phyloP scores from a whole-genome alignment of 2,113 vertebrate genomes.

The Toxotes jaculatrix region DNA sequence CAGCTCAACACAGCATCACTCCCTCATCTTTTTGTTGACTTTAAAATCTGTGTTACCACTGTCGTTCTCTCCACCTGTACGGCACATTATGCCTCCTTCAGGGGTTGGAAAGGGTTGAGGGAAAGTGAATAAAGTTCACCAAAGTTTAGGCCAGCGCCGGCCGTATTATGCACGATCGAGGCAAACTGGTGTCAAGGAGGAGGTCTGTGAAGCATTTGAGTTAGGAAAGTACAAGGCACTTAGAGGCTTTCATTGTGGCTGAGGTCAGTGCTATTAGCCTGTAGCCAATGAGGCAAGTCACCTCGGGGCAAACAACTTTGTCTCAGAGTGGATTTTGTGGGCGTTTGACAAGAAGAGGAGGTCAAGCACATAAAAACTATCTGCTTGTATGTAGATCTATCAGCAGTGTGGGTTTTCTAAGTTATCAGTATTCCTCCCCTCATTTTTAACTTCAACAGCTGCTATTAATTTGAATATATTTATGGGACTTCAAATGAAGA shows the following conservation, averaged over 20 bases:
- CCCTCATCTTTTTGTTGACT: background rate
- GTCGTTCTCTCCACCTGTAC: constrained; percentile 11
- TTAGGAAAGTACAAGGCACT: constrained; percentile 50
- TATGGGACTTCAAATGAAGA: constrained; percentile 37
- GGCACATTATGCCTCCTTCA: background rate
- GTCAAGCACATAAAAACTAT: constrained; percentile 64
- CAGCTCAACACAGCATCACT: background rate
- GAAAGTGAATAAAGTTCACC: constrained; percentile 12
- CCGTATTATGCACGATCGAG: constrained; percentile 29
- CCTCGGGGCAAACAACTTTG: constrained; percentile 60
- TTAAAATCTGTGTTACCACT: constrained; percentile 5
- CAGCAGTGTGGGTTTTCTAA: background rate
- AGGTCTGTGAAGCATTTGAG: constrained; percentile 37
- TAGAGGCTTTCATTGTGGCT: constrained; percentile 56
- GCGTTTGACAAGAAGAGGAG: constrained; percentile 38
- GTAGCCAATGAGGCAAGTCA: constrained; percentile 51
- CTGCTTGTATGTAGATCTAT: constrained; percentile 46
- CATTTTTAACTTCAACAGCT: constrained; percentile 11
- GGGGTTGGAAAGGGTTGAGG: background rate
- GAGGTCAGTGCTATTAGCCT: constrained; percentile 68
- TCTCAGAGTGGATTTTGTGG: constrained; percentile 62
- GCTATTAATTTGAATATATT: constrained; percentile 59
- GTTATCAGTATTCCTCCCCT: constrained; percentile 7
- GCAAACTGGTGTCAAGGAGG: constrained; percentile 43
- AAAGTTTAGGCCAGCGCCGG: constrained; percentile 1